A percentile compares a stretch with the other conserved stretches of the same genome.
Evolutionary conservation across 2,888 invertebrate species (phyloP).

Genomic region (Campoplex nolae): DNA sequence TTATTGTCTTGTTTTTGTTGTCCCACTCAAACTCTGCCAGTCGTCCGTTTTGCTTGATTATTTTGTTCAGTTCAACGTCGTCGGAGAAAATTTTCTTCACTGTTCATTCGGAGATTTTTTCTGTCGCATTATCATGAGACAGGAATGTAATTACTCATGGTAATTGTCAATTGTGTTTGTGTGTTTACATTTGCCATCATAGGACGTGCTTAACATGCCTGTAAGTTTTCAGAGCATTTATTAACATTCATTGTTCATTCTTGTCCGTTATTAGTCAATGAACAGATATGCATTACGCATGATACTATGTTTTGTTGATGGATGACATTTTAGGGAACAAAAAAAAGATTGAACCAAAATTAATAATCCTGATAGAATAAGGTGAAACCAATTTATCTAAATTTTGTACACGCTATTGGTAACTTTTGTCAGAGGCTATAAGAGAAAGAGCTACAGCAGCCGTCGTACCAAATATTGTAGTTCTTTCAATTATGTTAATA

Average conservation of each 20-base stretch:
- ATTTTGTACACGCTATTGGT: background rate
- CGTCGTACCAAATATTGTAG: background rate
- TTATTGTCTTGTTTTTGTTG: conserved; percentile 10
- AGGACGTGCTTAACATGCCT: conserved; percentile 84
- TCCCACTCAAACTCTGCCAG: background rate
- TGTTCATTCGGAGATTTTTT: background rate
- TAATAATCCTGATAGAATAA: background rate
- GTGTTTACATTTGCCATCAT: conserved; percentile 82
- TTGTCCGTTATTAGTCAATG: background rate
- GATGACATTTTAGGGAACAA: background rate
- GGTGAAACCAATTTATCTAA: background rate
- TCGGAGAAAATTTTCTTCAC: conserved; percentile 3
- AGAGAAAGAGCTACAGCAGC: background rate
- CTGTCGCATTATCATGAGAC: conserved; percentile 27
- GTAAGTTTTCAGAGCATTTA: conserved; percentile 79
- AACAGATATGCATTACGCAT: conserved; percentile 24
- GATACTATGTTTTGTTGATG: background rate
- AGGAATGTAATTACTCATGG: conserved; percentile 52
- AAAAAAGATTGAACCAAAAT: background rate
- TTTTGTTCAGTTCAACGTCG: background rate
- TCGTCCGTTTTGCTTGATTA: conserved; percentile 40
- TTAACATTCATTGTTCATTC: conserved; percentile 56
- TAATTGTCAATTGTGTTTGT: conserved; percentile 77
- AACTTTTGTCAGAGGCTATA: background rate
- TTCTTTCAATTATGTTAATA: background rate